Conservation (phyloP, 35 echinoderm and acorn worm species). For the Patiria miniata region DNA sequence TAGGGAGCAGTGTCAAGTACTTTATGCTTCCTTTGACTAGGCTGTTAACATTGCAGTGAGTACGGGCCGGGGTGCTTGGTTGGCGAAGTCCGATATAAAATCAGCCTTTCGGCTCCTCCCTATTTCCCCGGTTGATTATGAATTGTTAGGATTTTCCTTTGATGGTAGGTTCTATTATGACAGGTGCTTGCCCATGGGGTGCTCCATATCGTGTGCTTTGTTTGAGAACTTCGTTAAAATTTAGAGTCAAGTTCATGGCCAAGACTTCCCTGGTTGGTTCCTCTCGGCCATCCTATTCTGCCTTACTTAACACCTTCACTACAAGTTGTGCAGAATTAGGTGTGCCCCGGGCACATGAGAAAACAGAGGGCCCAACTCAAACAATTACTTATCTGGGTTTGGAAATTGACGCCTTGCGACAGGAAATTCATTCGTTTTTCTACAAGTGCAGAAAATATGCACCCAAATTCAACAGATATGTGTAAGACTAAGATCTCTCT, state of each 20-base stretch:
- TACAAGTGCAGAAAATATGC: neutral
- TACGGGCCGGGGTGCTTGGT: neutral
- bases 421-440: neutral
- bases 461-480: neutral
- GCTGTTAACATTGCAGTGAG: neutral
- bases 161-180: neutral
- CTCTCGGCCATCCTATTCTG: neutral
- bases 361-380: constrained; percentile 8
- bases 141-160: constrained; percentile 23
- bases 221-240: neutral
- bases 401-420: neutral
- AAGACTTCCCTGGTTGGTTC: neutral
- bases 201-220: neutral
- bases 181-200: constrained; percentile 12
- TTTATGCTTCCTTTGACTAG: neutral
- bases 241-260: neutral
- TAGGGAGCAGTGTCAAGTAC: neutral
- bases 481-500: neutral
- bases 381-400: neutral
- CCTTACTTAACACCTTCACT: neutral
- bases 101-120: neutral
- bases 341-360: neutral
- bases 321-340: neutral
- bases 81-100: neutral
- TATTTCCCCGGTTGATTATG: constrained; percentile 18